Evolutionary conservation across 37 sponge, comb jelly and placozoan species (phyloP).

Genomic region (Eunapius fragilis): DNA sequence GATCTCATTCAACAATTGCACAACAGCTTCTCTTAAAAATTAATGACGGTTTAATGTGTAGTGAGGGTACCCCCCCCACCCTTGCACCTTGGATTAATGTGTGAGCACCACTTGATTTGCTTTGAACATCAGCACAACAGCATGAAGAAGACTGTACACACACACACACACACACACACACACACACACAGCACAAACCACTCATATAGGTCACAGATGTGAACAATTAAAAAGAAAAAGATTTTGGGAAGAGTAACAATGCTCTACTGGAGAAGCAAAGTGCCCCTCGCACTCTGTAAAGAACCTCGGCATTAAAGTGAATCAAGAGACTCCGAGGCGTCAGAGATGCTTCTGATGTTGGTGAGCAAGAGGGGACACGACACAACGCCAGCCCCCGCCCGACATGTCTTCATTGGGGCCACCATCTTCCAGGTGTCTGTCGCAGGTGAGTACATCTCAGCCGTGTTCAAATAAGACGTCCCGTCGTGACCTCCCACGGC

Average conservation of each 20-base stretch:
- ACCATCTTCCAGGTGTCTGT: conserved; percentile 79
- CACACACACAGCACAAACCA: not conserved
- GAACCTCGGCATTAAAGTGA: conserved; percentile 17
- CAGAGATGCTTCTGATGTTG: conserved; percentile 1
- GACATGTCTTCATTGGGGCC: conserved; percentile 75
- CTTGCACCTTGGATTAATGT: too few species aligned
- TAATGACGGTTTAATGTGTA: too few species aligned
- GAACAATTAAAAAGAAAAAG: not conserved
- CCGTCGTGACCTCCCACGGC: conserved; percentile 95
- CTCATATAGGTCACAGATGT: not conserved
- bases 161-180: not conserved
- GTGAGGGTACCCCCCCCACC: too few species aligned
- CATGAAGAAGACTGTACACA: not conserved
- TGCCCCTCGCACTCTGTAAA: not conserved
- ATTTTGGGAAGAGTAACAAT: not conserved
- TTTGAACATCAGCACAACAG: not conserved
- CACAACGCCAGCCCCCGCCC: conserved; percentile 96
- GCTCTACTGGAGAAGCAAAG: not conserved
- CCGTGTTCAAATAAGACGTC: conserved; percentile 77
- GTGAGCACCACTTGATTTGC: not conserved
- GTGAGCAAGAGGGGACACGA: conserved; percentile 41
- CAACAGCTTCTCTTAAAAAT: too few species aligned
- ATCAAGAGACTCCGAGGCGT: conserved; percentile 39
- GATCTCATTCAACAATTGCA: too few species aligned
- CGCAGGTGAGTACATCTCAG: conserved; percentile 82